Evolutionary conservation across 2,888 invertebrate species (phyloP), one percentile per base, ranked within the genome.

Genomic region (Drosophila melanosoma): DNA sequence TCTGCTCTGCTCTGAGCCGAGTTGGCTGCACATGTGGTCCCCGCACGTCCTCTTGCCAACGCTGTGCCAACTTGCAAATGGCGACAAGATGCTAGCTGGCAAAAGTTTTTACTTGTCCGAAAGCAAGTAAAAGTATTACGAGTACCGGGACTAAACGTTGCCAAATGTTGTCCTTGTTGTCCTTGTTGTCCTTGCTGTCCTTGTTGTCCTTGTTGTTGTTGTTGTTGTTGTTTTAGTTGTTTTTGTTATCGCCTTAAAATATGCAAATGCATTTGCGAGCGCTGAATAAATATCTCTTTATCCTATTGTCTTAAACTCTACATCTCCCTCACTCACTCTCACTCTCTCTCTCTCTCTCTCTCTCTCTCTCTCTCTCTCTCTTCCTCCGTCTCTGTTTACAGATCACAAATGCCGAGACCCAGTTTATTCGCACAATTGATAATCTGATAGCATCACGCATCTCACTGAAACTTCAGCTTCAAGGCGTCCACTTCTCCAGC

Each of bases 401-500:
- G 93, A 90, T 93, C 71, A 90, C 89, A 67, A 91, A 91, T 51
- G 89, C 90, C 57, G 93, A 93, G 70, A 83, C 90, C 8, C 91
- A 93, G 78, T 93, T 90, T 75, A 91, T 93, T 69, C 91, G 90
- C 69, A 93, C 93, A 64, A 83, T 91, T 75, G 93, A 93, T 83
- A 92, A 90, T 83, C 90, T 93, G 81, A 91, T 92, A 81, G 92
- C 92, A 58, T 92, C 93, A 54, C 91, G 92, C 67, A 91, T 93
- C 74, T 91, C 91, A 64, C 73, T 93, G 32, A 92, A 91, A 82
- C 74, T 93, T 64, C 92, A 93, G 74, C 80, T 93, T 64, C 93
- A 93, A 76, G 92, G 92, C 59, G 90, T 92, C 62, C 93, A 93
- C 81, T 93, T 93, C 73, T 87, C 91, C 62, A 92, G 91, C 69